Base-by-base conservation (phyloP, 2,888 invertebrate species). In the Spatulosminthurus flaviceps region DNA sequence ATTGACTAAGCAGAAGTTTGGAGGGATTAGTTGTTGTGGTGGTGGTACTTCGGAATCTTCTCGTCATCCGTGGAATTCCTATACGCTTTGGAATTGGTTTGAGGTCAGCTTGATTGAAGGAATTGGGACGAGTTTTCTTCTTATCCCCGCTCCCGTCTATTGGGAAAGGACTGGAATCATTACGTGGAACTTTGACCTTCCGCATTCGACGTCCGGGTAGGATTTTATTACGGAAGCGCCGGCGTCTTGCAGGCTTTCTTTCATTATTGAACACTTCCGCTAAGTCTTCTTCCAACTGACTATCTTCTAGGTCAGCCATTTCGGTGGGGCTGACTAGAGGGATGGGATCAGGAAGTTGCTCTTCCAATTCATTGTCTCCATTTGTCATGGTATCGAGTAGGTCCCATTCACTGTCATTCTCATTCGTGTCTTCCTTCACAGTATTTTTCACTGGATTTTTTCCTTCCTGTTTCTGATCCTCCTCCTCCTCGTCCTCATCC, bases 261-360 rank as follows among this genome's bases (percentile, higher is more conserved):
- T 80, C 81, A 67, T 81, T 81, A 21, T 80, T 83, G 22, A 85
- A 83, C 0, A 83, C 85, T 34, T 85, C 85, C 0, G 84, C 83
- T 77, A 85, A 84, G 51, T 85, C 84, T 60, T 83, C 82, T 71
- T 85, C 83, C 16, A 84, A 29, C 0, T 83, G 82, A 22, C 29
- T 11, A 19, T 64, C 75, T 13, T 41, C 19, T 0, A 0, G 51
- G 19, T 81, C 81, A 80, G 82, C 81, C 66, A 80, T 83, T 43
- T 82, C 82, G n/a, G 21, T 34, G 7, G 79, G 61, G 21, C 82
- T 82, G 13, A 85, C 82, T 0, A 85, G 77, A 1, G 84, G 82
- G 74, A 82, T 80, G 24, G 85, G 85, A 61, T 78, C 82, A 13
- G 85, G 85, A 2, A 85, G 71, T 5, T 80, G 78, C 69, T 85